These are phyloP conservation scores for Lasioglossum calceatum DNA, from an alignment of 2,888 invertebrate genomes.

Conservation along the genomic window DNA sequence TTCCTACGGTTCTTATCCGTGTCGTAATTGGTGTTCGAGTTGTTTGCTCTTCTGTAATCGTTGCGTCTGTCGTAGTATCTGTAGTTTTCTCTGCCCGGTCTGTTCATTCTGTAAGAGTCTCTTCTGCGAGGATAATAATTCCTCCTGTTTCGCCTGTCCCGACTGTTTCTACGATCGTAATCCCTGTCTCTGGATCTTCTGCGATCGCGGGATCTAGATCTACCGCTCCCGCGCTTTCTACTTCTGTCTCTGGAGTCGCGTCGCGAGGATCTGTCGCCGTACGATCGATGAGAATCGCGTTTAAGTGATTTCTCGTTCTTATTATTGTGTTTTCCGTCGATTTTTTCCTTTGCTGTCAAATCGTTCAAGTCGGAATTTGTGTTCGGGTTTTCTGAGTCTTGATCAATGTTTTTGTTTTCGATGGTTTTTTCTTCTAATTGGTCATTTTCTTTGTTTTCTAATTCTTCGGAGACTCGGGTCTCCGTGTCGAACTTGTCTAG, in stretches of 20 bases:
- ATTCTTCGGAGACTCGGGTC: slow-evolving; percentile 57
- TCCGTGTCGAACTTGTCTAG: slow-evolving; percentile 60
- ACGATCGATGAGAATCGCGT: slow-evolving; percentile 71
- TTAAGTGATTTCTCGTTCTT: slow-evolving; percentile 63
- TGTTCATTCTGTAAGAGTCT: slow-evolving; percentile 71
- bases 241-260: slow-evolving; percentile 76
- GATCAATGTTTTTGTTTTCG: slow-evolving; percentile 49
- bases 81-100: slow-evolving; percentile 71
- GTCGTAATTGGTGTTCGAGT: slow-evolving; percentile 66
- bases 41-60: slow-evolving; percentile 71
- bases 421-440: slow-evolving; percentile 60
- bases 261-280: slow-evolving; percentile 70
- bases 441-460: slow-evolving; percentile 73
- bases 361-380: slow-evolving; percentile 69
- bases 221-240: slow-evolving; percentile 72
- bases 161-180: slow-evolving; percentile 73
- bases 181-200: slow-evolving; percentile 77
- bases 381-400: slow-evolving; percentile 63
- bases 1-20: slow-evolving; percentile 61
- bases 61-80: slow-evolving; percentile 73
- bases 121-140: slow-evolving; percentile 76
- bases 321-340: slow-evolving; percentile 51
- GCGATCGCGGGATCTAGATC: slow-evolving; percentile 80
- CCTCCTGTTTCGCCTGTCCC: slow-evolving; percentile 74
- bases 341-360: slow-evolving; percentile 63